Evolutionary conservation across 1,140 invertebrate species (phyloP), one percentile per base, ranked within the genome.

Genomic region (Bursaphelenchus mucronatus): DNA sequence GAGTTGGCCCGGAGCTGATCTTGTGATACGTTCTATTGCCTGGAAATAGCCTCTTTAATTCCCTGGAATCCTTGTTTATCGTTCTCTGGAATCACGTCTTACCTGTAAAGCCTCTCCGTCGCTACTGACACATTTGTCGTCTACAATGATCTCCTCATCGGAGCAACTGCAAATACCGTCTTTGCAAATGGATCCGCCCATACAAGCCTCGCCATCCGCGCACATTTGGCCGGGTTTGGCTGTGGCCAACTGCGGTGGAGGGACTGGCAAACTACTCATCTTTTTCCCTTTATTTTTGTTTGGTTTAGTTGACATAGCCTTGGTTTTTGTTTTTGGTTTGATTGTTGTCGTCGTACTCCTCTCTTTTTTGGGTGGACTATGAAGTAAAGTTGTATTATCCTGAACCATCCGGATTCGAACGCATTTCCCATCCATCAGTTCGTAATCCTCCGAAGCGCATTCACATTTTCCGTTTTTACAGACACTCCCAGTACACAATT

Each of bases 201-300:
- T 67, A 61, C 78, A 78, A 9, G 62, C 62, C 53, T 76, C 76
- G n/a, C 70, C 76, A 21, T 73, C 61, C n/a, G 68, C 69, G 51
- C 72, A 74, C 8, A 64, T 49, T 43, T 74, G 67, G 39, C 72
- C 72, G 13, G 72, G 72, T 19, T 15, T 15, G 3, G 61, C 61
- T n/a, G 62, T 63, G n/a, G 55, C 13, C 11, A 65, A 44, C 54
- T n/a, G 54, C 4, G 39, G 54, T 5, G 30, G 30, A 30, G 30
- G 30, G 5, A 30, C 30, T 5, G 30, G 30, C 30, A 30, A 30
- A 30, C 30, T n/a, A 6, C 13, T 19, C 47, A n/a, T n/a, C 13
- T n/a, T 49, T 6, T 49, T n/a, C 4, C 47, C 19, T 6, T 49
- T 49, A n/a, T 49, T n/a, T 49, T 19, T 49, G 4, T 49, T n/a